phyloP scores from a whole-genome alignment of 2,113 vertebrate genomes.

The Poeciliopsis occidentalis region DNA sequence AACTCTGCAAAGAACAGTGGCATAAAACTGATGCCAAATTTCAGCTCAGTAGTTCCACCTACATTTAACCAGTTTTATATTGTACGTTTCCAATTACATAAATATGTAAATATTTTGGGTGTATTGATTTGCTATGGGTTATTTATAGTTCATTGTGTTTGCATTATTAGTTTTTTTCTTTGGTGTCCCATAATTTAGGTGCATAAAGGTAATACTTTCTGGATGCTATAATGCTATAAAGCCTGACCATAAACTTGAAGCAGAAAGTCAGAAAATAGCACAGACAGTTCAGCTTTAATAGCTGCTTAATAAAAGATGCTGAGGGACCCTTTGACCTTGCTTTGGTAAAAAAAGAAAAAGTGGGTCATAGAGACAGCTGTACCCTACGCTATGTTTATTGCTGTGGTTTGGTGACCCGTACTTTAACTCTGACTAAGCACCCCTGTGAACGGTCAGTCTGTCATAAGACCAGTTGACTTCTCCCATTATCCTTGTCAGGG shows the following conservation, averaged over 20 bases:
- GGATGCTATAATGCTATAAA: no score
- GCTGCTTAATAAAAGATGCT: background rate
- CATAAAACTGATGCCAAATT: no score
- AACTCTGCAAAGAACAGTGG: no score
- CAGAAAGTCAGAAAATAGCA: background rate
- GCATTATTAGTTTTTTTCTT: background rate
- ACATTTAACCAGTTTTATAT: no score
- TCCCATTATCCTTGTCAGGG: background rate
- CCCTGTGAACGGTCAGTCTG: background rate
- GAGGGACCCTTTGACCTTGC: background rate
- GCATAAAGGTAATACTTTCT: background rate
- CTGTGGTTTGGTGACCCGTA: background rate
- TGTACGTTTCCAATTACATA: no score
- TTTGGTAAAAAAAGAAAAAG: background rate
- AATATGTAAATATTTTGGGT: no score
- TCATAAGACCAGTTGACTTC: background rate
- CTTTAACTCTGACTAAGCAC: background rate
- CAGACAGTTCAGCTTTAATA: background rate
- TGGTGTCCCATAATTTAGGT: background rate
- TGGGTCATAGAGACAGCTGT: background rate
- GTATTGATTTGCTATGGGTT: no score
- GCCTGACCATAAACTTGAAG: background rate
- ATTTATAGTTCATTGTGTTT: no score
- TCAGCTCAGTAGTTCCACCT: no score
- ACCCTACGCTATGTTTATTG: background rate